phyloP scores from a whole-genome alignment of 2,888 invertebrate genomes.

The Cylloceria caligata region DNA sequence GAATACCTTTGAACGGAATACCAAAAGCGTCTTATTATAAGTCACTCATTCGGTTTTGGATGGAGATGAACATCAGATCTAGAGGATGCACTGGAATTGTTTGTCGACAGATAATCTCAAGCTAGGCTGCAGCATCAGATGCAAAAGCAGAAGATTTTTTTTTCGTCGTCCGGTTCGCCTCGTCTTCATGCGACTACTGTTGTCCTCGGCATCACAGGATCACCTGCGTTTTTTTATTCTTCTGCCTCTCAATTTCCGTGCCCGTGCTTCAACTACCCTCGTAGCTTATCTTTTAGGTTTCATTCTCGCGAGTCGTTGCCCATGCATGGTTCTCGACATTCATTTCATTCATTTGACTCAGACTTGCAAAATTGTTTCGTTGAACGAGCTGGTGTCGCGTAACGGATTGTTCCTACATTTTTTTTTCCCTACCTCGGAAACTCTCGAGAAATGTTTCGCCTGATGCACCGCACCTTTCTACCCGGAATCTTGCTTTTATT shows the following conservation, averaged over 20 bases:
- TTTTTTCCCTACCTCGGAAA: neutral
- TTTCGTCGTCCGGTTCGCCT: constrained; percentile 36
- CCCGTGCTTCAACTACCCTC: neutral
- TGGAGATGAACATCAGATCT: constrained; percentile 4
- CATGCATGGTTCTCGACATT: constrained; percentile 23
- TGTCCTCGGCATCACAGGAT: constrained; percentile 23
- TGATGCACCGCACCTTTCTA: constrained; percentile 27
- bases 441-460: constrained; percentile 37
- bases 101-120: constrained; percentile 71
- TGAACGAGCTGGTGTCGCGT: constrained; percentile 2
- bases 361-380: constrained; percentile 49
- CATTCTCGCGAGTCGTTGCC: constrained; percentile 4
- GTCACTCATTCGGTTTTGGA: neutral
- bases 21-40: neutral
- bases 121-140: constrained; percentile 38
- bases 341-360: constrained; percentile 36
- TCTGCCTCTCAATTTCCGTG: constrained; percentile 27
- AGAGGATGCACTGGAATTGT: constrained; percentile 72
- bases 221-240: constrained; percentile 16
- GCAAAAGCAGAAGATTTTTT: constrained; percentile 14
- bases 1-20: neutral
- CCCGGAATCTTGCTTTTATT: constrained; percentile 35
- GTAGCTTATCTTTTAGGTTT: constrained; percentile 8
- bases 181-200: constrained; percentile 1
- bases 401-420: constrained; percentile 2